These are phyloP conservation scores for Dendrocincla tyrannina DNA, from an alignment of 2,797 vertebrate species.

Conservation along the genomic window DNA sequence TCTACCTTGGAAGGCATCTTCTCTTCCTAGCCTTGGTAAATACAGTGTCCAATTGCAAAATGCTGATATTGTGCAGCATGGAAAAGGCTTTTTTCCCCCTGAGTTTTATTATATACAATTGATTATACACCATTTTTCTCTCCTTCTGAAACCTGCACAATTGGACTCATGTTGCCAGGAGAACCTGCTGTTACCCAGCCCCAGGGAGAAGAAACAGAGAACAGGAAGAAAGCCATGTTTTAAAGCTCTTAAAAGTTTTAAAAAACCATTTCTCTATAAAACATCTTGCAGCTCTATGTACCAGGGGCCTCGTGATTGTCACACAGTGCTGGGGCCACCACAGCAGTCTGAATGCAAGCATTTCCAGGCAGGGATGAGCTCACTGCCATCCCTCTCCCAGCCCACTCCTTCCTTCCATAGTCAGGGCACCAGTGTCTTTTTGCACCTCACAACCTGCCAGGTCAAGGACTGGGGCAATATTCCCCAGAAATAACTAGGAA, in stretches of 20 bases:
- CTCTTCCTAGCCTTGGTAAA: slow-evolving; percentile 27
- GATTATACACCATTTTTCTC: slow-evolving; percentile 68
- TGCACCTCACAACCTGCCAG: neutral
- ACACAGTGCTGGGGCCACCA: neutral
- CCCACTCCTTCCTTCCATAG: neutral
- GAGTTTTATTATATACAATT: slow-evolving; percentile 64
- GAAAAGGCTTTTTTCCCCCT: slow-evolving; percentile 64
- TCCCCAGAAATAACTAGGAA: neutral
- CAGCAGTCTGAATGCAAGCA: neutral
- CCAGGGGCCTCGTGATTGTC: neutral
- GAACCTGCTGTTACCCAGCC: slow-evolving; percentile 70
- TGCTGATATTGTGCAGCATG: slow-evolving; percentile 62
- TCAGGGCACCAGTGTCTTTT: neutral
- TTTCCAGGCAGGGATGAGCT: neutral
- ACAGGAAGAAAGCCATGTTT: slow-evolving; percentile 53
- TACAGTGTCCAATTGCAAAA: slow-evolving; percentile 62
- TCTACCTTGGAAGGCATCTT: slow-evolving; percentile 33
- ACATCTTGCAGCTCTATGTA: slow-evolving; percentile 13
- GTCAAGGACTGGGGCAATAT: neutral
- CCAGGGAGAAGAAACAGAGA: slow-evolving; percentile 54
- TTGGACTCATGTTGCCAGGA: slow-evolving; percentile 65
- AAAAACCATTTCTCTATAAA: neutral
- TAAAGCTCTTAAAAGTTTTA: slow-evolving; percentile 57
- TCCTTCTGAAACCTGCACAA: slow-evolving; percentile 69
- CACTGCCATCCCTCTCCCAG: neutral